A percentile compares a stretch with the other conserved stretches of the same genome.
Evolutionary conservation across 1,140 invertebrate genomes (phyloP).

Genomic region (Drosophila pandora): DNA sequence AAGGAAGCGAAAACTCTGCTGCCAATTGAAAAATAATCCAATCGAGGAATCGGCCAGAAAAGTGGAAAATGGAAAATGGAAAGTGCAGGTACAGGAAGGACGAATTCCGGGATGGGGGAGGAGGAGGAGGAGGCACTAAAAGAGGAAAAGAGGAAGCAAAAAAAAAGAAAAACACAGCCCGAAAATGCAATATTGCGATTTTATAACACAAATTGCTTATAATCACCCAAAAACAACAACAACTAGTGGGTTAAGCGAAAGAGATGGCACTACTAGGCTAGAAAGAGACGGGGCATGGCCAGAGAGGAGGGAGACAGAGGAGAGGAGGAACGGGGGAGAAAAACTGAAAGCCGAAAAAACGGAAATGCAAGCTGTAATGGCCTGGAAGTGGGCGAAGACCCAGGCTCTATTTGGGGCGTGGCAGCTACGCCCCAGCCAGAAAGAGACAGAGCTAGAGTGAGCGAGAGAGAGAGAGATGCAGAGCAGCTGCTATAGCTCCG

Average conservation of each 20-base stretch:
- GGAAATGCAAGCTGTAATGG: constrained; percentile 79
- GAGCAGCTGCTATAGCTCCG: constrained; percentile 42
- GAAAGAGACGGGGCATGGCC: background rate
- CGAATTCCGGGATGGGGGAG: background rate
- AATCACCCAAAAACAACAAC: constrained; percentile 65
- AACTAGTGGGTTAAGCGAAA: background rate
- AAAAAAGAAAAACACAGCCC: constrained; percentile 30
- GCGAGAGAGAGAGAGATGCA: constrained; percentile 13
- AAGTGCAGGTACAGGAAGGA: constrained; percentile 18
- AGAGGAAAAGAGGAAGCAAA: constrained; percentile 6
- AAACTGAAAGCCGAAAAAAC: constrained; percentile 41
- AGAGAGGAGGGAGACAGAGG: background rate
- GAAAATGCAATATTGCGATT: constrained; percentile 80
- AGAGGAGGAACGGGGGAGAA: background rate
- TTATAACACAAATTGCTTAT: constrained; percentile 81
- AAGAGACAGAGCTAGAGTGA: background rate
- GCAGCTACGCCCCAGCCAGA: background rate
- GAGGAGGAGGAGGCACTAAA: background rate
- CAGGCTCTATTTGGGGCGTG: constrained; percentile 9
- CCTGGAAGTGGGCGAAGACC: constrained; percentile 65
- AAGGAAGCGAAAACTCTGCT: constrained; percentile 71
- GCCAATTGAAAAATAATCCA: constrained; percentile 74
- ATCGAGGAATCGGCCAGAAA: constrained; percentile 56
- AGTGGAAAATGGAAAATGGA: constrained; percentile 53
- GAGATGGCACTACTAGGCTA: background rate